These are phyloP conservation scores for Lamellibrachia columna DNA, from an alignment of 2,888 invertebrate species.

Conservation along the genomic window DNA sequence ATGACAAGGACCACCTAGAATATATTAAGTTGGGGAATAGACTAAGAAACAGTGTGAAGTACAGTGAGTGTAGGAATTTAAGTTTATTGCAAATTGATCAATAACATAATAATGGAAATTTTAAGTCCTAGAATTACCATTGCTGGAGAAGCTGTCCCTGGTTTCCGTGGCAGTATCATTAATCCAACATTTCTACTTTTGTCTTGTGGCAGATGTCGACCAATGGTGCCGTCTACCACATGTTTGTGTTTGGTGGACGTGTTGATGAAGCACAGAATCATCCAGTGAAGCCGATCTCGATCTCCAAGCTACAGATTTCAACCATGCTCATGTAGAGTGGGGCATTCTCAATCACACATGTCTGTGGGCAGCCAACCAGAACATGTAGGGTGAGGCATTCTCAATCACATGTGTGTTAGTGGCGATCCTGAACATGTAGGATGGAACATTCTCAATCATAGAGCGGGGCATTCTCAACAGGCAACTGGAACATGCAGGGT, in stretches of 20 bases:
- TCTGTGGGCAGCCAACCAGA: too few relatives aligned
- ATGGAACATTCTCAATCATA: neutral
- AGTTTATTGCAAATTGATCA: too few relatives aligned
- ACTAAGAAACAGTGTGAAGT: too few relatives aligned
- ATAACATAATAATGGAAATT: too few relatives aligned
- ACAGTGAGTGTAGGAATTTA: too few relatives aligned
- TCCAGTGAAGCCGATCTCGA: neutral
- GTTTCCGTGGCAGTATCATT: neutral
- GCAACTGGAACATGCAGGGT: neutral
- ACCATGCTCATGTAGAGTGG: neutral
- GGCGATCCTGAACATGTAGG: neutral
- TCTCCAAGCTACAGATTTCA: neutral
- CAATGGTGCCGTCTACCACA: neutral
- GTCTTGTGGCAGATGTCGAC: neutral
- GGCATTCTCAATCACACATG: too few relatives aligned
- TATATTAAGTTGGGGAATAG: too few relatives aligned
- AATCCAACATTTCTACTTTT: neutral
- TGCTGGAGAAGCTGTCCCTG: too few relatives aligned
- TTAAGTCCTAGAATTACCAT: too few relatives aligned
- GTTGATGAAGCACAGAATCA: neutral
- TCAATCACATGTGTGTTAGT: neutral
- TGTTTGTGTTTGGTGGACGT: constrained; percentile 4
- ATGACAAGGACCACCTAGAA: too few relatives aligned
- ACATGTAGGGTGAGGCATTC: neutral
- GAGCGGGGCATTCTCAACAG: neutral